Percentiles rank a stretch among this genome's conserved stretches.
Conservation (phyloP, 2,888 invertebrate species). For the Agrotis segetum region DNA sequence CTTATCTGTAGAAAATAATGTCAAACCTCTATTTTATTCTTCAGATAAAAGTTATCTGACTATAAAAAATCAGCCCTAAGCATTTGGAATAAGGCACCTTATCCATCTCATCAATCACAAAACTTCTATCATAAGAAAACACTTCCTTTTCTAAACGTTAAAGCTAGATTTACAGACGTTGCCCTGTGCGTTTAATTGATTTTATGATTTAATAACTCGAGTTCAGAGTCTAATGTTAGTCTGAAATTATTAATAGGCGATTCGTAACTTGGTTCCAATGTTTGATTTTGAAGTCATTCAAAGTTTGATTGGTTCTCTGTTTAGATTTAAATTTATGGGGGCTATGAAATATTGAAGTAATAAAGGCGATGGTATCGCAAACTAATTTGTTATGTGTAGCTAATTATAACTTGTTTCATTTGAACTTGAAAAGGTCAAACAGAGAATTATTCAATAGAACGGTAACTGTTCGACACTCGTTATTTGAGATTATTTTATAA, state of each 20-base stretch:
- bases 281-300: constrained; percentile 6
- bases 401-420: too few species aligned
- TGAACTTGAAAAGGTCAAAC: too few species aligned
- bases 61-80: too few species aligned
- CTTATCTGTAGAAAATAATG: too few species aligned
- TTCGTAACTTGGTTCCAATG: neutral
- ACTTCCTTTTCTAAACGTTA: neutral
- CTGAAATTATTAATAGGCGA: neutral
- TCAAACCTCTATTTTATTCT: too few species aligned
- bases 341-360: neutral
- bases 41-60: too few species aligned
- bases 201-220: constrained; percentile 15
- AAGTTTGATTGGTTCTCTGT: constrained; percentile 10
- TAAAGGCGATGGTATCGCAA: neutral
- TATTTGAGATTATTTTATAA: too few species aligned
- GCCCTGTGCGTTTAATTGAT: constrained; percentile 9
- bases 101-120: too few species aligned
- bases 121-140: too few species aligned
- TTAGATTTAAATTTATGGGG: neutral
- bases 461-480: too few species aligned
- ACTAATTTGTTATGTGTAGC: neutral
- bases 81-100: too few species aligned
- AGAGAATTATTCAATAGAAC: too few species aligned
- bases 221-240: neutral
- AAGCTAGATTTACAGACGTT: neutral